Conservation (phyloP, 2,113 vertebrate genomes). For the Aptenodytes forsteri region DNA sequence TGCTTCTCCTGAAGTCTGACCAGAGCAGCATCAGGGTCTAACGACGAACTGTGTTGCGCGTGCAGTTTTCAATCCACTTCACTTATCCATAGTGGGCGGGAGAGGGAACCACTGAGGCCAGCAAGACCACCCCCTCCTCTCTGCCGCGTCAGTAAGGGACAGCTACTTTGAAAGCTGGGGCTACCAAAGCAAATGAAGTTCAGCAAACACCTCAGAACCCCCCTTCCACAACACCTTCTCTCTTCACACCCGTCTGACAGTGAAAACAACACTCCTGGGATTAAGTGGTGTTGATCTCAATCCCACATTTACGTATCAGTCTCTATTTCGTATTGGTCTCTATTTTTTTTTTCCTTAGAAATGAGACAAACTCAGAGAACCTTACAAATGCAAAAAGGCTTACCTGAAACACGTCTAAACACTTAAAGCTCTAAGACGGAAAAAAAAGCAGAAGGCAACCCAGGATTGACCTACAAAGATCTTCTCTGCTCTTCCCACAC, state of each 20-base stretch:
- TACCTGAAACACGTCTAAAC: background rate
- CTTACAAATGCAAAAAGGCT: background rate
- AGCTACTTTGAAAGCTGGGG: background rate
- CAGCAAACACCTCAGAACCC: background rate
- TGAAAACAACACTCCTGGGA: background rate
- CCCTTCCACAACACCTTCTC: background rate
- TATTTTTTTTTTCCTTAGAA: background rate
- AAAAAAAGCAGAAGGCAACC: background rate
- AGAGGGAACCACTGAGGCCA: background rate
- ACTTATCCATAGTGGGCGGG: no score
- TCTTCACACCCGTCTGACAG: background rate
- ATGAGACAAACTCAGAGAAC: background rate
- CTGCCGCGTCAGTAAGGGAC: background rate
- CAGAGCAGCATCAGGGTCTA: background rate
- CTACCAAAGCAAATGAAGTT: background rate
- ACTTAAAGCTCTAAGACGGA: background rate
- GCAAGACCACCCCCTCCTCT: accelerated
- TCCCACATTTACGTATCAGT: background rate
- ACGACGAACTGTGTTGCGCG: accelerated
- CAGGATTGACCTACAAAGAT: background rate
- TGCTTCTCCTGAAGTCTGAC: background rate
- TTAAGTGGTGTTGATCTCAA: background rate
- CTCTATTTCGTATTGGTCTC: no score
- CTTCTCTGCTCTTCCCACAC: background rate
- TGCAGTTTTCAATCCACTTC: background rate